These are phyloP conservation scores for Radopholus similis DNA, from an alignment of 1,140 invertebrate genomes.

Conservation along the genomic window DNA sequence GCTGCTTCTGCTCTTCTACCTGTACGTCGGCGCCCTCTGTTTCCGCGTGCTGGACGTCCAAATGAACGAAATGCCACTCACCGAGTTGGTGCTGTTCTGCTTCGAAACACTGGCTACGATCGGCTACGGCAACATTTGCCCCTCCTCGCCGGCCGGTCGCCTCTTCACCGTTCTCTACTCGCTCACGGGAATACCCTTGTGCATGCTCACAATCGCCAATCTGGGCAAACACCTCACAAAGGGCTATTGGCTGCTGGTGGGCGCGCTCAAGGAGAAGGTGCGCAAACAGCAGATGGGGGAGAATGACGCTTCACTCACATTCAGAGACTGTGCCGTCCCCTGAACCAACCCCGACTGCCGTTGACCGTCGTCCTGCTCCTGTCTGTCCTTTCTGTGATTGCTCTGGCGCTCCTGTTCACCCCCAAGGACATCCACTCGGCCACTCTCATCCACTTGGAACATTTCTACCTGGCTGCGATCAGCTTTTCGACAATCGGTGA, in stretches of 20 bases:
- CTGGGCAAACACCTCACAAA: constrained; percentile 21
- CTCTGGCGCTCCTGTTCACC: not conserved
- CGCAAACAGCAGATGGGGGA: not conserved
- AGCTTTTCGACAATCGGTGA: constrained; percentile 12
- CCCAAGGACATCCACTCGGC: not conserved
- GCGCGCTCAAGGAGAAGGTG: not conserved
- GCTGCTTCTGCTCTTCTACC: constrained; percentile 2
- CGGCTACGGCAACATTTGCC: constrained; percentile 24
- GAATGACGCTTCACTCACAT: not conserved
- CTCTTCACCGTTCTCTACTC: constrained; percentile 16
- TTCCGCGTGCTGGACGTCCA: constrained; percentile 10
- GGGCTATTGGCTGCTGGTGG: constrained; percentile 7
- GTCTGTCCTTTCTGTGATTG: not conserved
- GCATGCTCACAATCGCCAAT: constrained; percentile 20
- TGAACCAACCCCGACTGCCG: not conserved
- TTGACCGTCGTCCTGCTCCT: not conserved
- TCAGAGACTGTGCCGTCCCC: not conserved
- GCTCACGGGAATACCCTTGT: constrained; percentile 16
- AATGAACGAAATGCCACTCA: not conserved
- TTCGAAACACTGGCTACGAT: constrained; percentile 22
- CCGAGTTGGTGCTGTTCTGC: constrained; percentile 20
- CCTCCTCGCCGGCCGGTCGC: constrained; percentile 1
- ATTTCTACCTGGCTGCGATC: constrained; percentile 4
- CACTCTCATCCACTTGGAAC: not conserved
- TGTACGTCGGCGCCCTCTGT: constrained; percentile 16